These are phyloP conservation scores for Crossocerus cetratus DNA, from an alignment of 2,888 invertebrate species.

Conservation along the genomic window DNA sequence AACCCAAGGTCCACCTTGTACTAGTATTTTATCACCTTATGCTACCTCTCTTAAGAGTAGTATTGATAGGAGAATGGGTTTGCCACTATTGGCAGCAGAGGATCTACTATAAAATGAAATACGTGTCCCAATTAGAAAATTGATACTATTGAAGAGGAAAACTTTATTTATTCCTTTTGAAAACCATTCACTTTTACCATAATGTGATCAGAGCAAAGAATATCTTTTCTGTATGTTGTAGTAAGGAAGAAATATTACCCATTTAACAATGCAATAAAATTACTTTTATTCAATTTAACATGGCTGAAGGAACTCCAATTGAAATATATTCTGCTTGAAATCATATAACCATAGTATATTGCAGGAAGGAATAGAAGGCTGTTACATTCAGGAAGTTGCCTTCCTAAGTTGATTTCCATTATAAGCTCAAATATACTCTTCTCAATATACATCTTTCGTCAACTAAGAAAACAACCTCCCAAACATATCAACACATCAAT, in stretches of 20 bases:
- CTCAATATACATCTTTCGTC: not conserved
- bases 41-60: slow-evolving; percentile 68
- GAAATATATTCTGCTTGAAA: not conserved
- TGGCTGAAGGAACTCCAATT: not conserved
- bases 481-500: slow-evolving; percentile 70
- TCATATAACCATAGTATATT: slow-evolving; percentile 48
- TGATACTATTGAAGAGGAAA: slow-evolving; percentile 4
- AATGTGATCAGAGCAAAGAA: not conserved
- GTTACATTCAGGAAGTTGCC: slow-evolving; percentile 75
- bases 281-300: not conserved
- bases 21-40: slow-evolving; percentile 64
- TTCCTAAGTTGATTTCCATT: slow-evolving; percentile 60
- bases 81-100: not conserved
- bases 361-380: slow-evolving; percentile 76
- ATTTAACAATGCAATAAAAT: not conserved
- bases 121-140: not conserved
- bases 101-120: slow-evolving; percentile 9
- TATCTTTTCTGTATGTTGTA: no score
- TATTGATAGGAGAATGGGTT: slow-evolving; percentile 15
- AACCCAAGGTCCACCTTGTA: not conserved
- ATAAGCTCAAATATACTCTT: not conserved
- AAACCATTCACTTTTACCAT: not conserved
- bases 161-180: slow-evolving; percentile 1
- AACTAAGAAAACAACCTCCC: slow-evolving; percentile 75
- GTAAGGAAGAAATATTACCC: not conserved